Evolutionary conservation across 2,797 vertebrate species (phyloP).

Genomic region (Danio choprae): DNA sequence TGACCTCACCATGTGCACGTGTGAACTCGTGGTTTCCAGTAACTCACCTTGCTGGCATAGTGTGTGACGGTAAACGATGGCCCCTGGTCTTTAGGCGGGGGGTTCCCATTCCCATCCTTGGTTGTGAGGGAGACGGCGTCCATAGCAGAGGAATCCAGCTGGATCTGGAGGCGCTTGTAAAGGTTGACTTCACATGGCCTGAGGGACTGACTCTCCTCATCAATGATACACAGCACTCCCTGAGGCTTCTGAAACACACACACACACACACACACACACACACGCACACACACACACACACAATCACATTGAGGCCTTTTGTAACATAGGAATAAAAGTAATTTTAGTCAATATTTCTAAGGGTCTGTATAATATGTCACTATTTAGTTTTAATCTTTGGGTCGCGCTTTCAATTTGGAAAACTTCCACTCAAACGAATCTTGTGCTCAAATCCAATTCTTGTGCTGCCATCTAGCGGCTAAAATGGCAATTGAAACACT

Average conservation of each 20-base stretch:
- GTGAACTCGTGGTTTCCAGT: background rate
- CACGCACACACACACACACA: constrained; percentile 51
- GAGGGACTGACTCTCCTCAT: constrained; percentile 90
- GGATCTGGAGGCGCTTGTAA: constrained; percentile 86
- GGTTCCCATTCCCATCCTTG: constrained; percentile 94
- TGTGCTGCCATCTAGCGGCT: too few species aligned
- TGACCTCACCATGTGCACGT: background rate
- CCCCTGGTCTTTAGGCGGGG: constrained; percentile 87
- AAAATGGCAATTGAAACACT: too few species aligned
- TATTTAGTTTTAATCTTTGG: too few species aligned
- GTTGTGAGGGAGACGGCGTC: constrained; percentile 83
- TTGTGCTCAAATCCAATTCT: too few species aligned
- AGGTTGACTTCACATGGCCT: constrained; percentile 85
- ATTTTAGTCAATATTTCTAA: too few species aligned
- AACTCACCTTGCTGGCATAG: constrained; percentile 88
- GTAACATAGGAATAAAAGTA: background rate
- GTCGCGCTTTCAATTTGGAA: too few species aligned
- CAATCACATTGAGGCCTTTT: background rate
- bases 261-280: constrained; percentile 15
- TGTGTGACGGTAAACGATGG: constrained; percentile 89
- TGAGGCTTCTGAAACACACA: constrained; percentile 86
- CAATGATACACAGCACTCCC: constrained; percentile 88
- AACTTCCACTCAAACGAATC: too few species aligned
- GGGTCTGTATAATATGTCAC: too few species aligned
- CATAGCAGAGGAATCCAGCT: constrained; percentile 81